These are phyloP conservation scores for Rhyacophila evoluta DNA, from an alignment of 2,888 invertebrate species.

Conservation along the genomic window DNA sequence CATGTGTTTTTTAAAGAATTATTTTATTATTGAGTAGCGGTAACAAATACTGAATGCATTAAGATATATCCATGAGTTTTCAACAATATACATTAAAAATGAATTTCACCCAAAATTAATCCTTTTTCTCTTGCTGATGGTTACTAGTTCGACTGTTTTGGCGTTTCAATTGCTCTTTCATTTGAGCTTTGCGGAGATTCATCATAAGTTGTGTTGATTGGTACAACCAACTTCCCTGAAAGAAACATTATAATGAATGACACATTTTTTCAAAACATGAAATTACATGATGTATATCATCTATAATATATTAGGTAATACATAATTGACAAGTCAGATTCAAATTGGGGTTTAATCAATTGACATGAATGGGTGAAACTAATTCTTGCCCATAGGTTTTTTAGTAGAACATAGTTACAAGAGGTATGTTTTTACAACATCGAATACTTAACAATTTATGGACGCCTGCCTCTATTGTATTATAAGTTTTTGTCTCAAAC, in stretches of 20 bases:
- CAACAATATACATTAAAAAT: neutral
- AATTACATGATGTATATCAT: conserved; percentile 27
- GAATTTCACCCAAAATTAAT: neutral
- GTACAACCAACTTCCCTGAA: conserved; percentile 90
- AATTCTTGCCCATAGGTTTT: too few species aligned
- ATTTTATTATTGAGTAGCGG: too few species aligned
- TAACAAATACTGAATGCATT: neutral
- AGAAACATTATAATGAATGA: conserved; percentile 56
- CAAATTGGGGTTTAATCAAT: too few species aligned
- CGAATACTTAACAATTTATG: too few species aligned
- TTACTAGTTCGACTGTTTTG: conserved; percentile 44
- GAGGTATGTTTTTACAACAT: too few species aligned
- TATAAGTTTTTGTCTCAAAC: too few species aligned
- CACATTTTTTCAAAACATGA: conserved; percentile 1
- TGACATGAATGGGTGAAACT: too few species aligned
- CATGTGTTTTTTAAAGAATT: too few species aligned
- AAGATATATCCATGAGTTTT: neutral
- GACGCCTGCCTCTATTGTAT: too few species aligned
- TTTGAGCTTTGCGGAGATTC: conserved; percentile 84
- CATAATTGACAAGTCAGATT: too few species aligned
- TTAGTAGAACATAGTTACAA: too few species aligned
- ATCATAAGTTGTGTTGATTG: conserved; percentile 91
- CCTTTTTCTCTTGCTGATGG: conserved; percentile 26
- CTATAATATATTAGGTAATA: too few species aligned
- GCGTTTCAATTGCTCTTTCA: conserved; percentile 75